These are phyloP conservation scores for Ctenicera cuprea DNA, from an alignment of 2,888 invertebrate species.

Conservation along the genomic window DNA sequence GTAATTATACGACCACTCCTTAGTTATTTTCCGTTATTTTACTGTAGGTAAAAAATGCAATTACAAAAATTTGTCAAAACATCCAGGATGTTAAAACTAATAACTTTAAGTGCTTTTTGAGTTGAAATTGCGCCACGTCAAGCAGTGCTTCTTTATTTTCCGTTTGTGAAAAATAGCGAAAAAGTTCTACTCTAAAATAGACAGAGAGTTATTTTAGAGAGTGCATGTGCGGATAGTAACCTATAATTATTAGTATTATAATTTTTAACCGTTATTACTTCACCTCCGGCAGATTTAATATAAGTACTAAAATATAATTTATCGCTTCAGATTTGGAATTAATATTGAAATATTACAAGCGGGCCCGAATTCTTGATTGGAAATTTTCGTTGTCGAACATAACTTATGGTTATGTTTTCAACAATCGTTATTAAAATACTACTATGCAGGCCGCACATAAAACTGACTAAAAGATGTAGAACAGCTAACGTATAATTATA, in stretches of 20 bases:
- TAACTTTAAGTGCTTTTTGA: conserved; percentile 3
- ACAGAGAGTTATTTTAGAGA: conserved; percentile 36
- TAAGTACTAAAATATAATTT: conserved; percentile 54
- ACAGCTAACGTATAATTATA: conserved; percentile 40
- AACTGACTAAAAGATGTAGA: conserved; percentile 42
- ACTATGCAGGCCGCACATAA: conserved; percentile 11
- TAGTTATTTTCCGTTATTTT: conserved; percentile 32
- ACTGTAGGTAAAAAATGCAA: conserved; percentile 30
- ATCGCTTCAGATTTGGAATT: conserved; percentile 53
- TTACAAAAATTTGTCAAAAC: conserved; percentile 49
- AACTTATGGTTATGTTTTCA: conserved; percentile 52
- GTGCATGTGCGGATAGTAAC: conserved; percentile 43
- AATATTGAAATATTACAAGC: conserved; percentile 53
- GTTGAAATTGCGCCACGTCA: conserved; percentile 19
- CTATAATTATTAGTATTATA: conserved; percentile 55
- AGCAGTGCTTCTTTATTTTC: conserved; percentile 21
- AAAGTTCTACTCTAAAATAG: conserved; percentile 31
- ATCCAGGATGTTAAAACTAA: conserved; percentile 20
- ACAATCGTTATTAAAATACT: conserved; percentile 45
- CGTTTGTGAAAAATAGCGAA: conserved; percentile 9
- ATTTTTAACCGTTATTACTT: conserved; percentile 54
- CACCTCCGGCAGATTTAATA: conserved; percentile 53
- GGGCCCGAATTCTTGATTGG: conserved; percentile 47
- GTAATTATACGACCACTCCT: conserved; percentile 35
- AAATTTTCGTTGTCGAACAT: conserved; percentile 49